These are phyloP conservation scores for Rhinichthys osculus DNA, from an alignment of 2,797 vertebrate genomes.

Conservation along the genomic window DNA sequence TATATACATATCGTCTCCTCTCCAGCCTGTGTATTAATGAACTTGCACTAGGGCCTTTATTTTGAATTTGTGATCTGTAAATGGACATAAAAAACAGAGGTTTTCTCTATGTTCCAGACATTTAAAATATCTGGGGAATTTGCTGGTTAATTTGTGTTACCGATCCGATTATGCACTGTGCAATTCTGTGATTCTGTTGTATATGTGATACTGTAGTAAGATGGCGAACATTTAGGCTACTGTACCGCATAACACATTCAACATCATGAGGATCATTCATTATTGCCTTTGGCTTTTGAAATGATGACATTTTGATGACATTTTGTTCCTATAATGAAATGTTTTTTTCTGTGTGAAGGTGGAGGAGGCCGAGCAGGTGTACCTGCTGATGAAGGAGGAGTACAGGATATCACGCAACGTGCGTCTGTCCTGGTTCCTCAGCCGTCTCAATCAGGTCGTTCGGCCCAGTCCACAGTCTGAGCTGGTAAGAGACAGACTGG, in stretches of 20 bases:
- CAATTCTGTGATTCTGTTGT: not conserved
- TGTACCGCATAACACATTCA: not conserved
- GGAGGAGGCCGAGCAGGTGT: slow-evolving; percentile 95
- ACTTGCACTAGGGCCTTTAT: too few species aligned
- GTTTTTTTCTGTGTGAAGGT: slow-evolving; percentile 74
- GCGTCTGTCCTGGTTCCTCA: slow-evolving; percentile 94
- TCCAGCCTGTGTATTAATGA: too few species aligned
- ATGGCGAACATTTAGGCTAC: not conserved
- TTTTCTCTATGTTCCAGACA: not conserved
- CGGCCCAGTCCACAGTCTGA: slow-evolving; percentile 83
- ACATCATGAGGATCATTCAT: not conserved
- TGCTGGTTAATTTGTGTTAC: not conserved
- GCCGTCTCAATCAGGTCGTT: slow-evolving; percentile 90
- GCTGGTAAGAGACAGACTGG: slow-evolving; percentile 79
- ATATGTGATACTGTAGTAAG: not conserved
- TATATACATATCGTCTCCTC: too few species aligned
- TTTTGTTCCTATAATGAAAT: not conserved
- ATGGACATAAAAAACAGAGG: too few species aligned
- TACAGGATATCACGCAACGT: slow-evolving; percentile 96
- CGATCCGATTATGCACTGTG: not conserved
- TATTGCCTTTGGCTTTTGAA: too few species aligned
- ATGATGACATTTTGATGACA: too few species aligned
- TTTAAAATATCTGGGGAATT: not conserved
- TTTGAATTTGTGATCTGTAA: not conserved
- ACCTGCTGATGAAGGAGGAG: slow-evolving; percentile 95